Evolutionary conservation across 30 jellyfish, hydroid and myxozoan species (phyloP), one percentile per base, ranked within the genome.

Genomic region (Catostylus mosaicus): DNA sequence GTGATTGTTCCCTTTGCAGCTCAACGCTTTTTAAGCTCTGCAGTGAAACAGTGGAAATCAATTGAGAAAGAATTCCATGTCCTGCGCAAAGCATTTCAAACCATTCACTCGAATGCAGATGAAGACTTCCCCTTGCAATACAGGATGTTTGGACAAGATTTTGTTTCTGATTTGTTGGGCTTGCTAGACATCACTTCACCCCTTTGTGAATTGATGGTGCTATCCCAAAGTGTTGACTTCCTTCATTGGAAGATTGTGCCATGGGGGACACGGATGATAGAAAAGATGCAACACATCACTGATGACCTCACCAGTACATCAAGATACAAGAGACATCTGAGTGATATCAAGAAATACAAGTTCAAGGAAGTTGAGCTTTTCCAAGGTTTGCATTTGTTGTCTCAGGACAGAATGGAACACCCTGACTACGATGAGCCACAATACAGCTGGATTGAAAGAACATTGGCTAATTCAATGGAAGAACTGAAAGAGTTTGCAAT

Each of bases 231-330:
- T 37, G 80, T 67, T 12, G 64, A 67, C 32, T 67, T 67, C 80
- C 64, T 67, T 30, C 80, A 67, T 34, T 67, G 80, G 80, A 67
- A 67, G 36, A 67, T 67, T 67, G 80, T 67, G 36, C 36, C 36
- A 1, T 67, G 80, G 80, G 72, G 80, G 59, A 24, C 32, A 35
- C 64, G 64, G 54, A 22, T 67, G 59, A 57, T 31, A 27, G 30
- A 7, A 24, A 30, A 60, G 80, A 67, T 67, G 80, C 61, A 67
- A 67, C 20, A 6, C 0, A 67, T 67, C 12, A 32, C 36, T 67
- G 60, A 34, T 34, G 29, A 67, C 20, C 59, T 67, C 18, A 32
- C 60, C n/a, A 60, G 20, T 27, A 30, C 36, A 38, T 60, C 80
- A 67, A 57, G 64, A 30, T 67, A 27, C 80, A 67, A 67, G 80